Base-by-base conservation (phyloP, 2,888 invertebrate genomes). In the Lasioglossum marginatum region DNA sequence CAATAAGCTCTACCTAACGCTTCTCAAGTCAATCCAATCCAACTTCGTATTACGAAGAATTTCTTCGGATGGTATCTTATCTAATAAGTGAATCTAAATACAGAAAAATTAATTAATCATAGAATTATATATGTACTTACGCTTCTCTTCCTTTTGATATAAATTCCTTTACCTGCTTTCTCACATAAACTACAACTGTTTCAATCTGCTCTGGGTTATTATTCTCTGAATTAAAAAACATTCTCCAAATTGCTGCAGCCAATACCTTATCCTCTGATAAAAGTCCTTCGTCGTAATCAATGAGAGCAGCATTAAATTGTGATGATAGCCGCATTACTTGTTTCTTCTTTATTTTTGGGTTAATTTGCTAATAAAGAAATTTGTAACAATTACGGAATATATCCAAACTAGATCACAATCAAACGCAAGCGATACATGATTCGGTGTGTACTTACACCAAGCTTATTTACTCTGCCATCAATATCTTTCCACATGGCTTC, bases 211-310 rank as follows among this genome's bases (percentile, higher is more conserved):
- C 96, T 23, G 97, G 97, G 92, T 97, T 96, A n/a, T 96, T 96
- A 91, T 97, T 96, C 66, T 96, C 95, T 91, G 96, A 96, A 89
- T 96, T 96, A 92, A 98, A 98, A 93, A 99, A 97, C 87, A 98
- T 96, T 89, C 98, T 96, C 99, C 99, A 99, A 23, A 99, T 92
- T 0, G 98, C 98, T 37, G 97, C 97, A 48, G 99, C 98, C 88
- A 99, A 94, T 10, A 97, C 96, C 91, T 96, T 96, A 93, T 99
- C 99, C 93, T 97, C 97, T 23, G 96, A 96, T 90, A 97, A 95
- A 27, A 98, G 95, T 4, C 98, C 99, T 96, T 99, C 98, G 95
- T 99, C 99, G 93, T 98, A 99, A 0, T 97, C 96, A 83, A 98
- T 96, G 23, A 99, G 93, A 10, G 98, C 97, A 1, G 98, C 98